Conservation (phyloP, 2,888 invertebrate genomes). For the Drosophila setosimentum region DNA sequence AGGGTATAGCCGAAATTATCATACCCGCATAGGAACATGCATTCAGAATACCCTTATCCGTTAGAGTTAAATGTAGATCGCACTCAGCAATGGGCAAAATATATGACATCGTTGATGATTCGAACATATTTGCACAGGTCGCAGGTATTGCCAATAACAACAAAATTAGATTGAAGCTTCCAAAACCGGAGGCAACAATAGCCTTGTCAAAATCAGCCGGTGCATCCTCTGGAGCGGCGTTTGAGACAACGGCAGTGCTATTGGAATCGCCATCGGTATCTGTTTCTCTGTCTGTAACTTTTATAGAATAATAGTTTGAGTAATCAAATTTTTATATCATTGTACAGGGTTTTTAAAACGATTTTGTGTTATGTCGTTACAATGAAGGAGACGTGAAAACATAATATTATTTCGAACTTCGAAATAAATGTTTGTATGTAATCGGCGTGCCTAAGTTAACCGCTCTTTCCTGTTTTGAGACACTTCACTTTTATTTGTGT, state of each 20-base stretch:
- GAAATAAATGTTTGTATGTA: not conserved
- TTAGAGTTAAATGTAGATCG: slow-evolving; percentile 88
- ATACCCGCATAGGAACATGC: slow-evolving; percentile 92
- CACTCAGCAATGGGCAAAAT: slow-evolving; percentile 91
- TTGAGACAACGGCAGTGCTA: slow-evolving; percentile 28
- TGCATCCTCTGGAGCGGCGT: slow-evolving; percentile 37
- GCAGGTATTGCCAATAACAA: slow-evolving; percentile 88
- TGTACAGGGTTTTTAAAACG: not conserved
- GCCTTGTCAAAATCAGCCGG: slow-evolving; percentile 90
- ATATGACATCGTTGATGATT: slow-evolving; percentile 90
- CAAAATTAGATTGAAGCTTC: slow-evolving; percentile 89
- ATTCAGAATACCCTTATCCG: slow-evolving; percentile 90
- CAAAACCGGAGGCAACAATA: slow-evolving; percentile 89
- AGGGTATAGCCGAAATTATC: slow-evolving; percentile 90
- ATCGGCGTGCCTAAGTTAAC: not conserved
- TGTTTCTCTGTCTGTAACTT: slow-evolving; percentile 35
- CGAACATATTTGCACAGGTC: slow-evolving; percentile 89
- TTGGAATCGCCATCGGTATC: slow-evolving; percentile 48
- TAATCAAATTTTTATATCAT: not conserved
- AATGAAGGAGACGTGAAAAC: not conserved
- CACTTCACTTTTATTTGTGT: not conserved
- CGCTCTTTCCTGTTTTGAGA: not conserved
- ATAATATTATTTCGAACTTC: not conserved
- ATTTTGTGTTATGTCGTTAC: not conserved
- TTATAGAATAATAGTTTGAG: not conserved